Evolutionary conservation across 2,113 vertebrate species (phyloP).

Genomic region (human): GRCh38 chr15:81589001-81589500

Average conservation of each 20-base stretch:
- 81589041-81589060: too few species aligned
- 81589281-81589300: not conserved
- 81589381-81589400: not conserved
- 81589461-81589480: not conserved
- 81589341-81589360: not conserved
- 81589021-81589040: not conserved
- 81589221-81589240: not conserved
- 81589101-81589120: not conserved
- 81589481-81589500: not conserved
- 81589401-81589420: not conserved
- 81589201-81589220: not conserved
- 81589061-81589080: not conserved
- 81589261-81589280: not conserved
- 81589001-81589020: not conserved
- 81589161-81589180: not conserved
- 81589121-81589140: not conserved
- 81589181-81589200: not conserved
- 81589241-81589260: not conserved
- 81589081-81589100: not conserved
- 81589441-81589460: not conserved
- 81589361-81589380: not conserved
- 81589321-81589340: not conserved
- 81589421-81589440: not conserved
- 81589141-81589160: not conserved
- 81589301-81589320: fast-evolving